Percentiles rank a stretch among this genome's conserved stretches.
Evolutionary conservation across 2,888 invertebrate species (phyloP).

Genomic region (Eupithecia subfuscata): DNA sequence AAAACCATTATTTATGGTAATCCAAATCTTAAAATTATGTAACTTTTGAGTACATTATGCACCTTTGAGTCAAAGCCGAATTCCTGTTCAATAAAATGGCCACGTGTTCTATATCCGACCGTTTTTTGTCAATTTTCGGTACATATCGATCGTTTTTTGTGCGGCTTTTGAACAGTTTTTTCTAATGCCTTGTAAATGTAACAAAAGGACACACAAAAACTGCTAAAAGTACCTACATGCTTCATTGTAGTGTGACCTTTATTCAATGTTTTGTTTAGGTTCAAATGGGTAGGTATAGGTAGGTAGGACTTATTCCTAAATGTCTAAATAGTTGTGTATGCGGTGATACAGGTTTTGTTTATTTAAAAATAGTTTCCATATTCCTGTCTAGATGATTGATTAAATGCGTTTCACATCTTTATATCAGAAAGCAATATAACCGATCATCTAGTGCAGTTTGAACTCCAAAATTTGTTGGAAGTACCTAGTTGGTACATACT

Average conservation of each 20-base stretch:
- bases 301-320: background rate
- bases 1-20: background rate
- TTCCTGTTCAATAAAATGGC: constrained; percentile 46
- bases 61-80: constrained; percentile 42
- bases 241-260: constrained; percentile 38
- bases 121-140: constrained; percentile 49
- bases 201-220: constrained; percentile 48
- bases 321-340: background rate
- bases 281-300: constrained; percentile 16
- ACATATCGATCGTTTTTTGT: constrained; percentile 55
- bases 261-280: constrained; percentile 30
- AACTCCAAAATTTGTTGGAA: constrained; percentile 8
- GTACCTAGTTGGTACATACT: background rate
- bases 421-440: background rate
- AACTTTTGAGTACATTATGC: constrained; percentile 19
- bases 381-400: background rate
- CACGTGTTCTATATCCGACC: constrained; percentile 62
- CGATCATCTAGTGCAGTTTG: constrained; percentile 1
- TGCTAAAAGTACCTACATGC: constrained; percentile 40
- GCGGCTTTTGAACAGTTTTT: constrained; percentile 56
- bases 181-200: constrained; percentile 57
- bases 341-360: background rate
- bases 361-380: background rate
- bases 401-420: background rate
- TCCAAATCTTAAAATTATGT: background rate